Percentiles rank a stretch among this genome's conserved stretches.
Conservation (phyloP, 2,113 vertebrate species). For the Strigops habroptila region DNA sequence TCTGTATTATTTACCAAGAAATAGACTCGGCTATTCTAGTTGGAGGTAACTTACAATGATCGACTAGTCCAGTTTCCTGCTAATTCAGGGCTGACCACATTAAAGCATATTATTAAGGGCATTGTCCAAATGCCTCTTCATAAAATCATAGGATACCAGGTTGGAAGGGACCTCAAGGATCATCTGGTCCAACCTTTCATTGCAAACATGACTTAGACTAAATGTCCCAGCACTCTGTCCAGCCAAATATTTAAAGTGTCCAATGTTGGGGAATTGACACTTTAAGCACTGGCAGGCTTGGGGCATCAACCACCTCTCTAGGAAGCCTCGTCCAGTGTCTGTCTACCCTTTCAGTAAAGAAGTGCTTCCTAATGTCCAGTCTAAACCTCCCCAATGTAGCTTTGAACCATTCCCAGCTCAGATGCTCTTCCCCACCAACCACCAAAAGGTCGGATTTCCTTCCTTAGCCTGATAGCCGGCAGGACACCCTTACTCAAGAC, state of each 20-base stretch:
- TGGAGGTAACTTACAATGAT: background rate
- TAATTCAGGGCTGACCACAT: background rate
- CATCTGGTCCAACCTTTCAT: background rate
- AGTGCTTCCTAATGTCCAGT: background rate
- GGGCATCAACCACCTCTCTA: background rate
- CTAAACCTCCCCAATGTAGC: background rate
- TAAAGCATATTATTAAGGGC: background rate
- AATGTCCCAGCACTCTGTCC: background rate
- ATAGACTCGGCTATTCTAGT: background rate
- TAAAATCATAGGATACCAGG: background rate
- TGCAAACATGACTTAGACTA: background rate
- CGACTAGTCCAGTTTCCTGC: background rate
- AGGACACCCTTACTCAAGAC: slow-evolving; percentile 7
- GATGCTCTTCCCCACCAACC: background rate
- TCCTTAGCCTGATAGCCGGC: background rate
- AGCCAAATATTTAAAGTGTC: background rate
- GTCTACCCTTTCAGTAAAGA: background rate
- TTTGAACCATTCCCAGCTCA: background rate
- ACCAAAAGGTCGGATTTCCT: background rate
- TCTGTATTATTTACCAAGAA: background rate
- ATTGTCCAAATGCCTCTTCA: background rate
- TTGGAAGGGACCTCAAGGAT: background rate
- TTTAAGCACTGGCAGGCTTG: background rate
- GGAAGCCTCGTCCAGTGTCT: background rate
- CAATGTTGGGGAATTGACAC: background rate